These are phyloP conservation scores for Leucophora obtusa DNA, from an alignment of 2,888 invertebrate genomes.

Conservation along the genomic window DNA sequence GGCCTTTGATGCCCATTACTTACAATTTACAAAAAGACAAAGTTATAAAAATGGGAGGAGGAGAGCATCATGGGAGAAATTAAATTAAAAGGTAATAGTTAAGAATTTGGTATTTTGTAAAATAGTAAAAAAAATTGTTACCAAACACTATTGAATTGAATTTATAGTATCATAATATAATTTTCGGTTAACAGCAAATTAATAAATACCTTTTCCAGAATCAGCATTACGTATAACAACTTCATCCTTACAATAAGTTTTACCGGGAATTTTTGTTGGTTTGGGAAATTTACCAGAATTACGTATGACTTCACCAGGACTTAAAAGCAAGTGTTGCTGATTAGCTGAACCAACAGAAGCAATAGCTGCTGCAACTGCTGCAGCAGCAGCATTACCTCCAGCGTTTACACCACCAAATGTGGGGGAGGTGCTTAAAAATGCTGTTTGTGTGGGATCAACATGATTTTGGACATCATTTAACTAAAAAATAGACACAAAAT, in stretches of 20 bases:
- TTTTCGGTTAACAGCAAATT: not conserved
- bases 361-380: slow-evolving; percentile 73
- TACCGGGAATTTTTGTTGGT: slow-evolving; percentile 93
- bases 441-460: slow-evolving; percentile 72
- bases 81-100: slow-evolving; percentile 51
- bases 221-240: slow-evolving; percentile 96
- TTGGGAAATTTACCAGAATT: slow-evolving; percentile 92
- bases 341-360: slow-evolving; percentile 76
- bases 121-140: not conserved
- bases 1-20: slow-evolving; percentile 99
- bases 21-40: slow-evolving; percentile 55
- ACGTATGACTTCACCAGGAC: slow-evolving; percentile 91
- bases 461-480: slow-evolving; percentile 68
- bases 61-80: slow-evolving; percentile 59
- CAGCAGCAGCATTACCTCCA: slow-evolving; percentile 69
- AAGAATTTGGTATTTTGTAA: slow-evolving; percentile 9
- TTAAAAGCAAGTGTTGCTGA: slow-evolving; percentile 81
- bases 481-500: too few relatives aligned
- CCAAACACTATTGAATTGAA: not conserved
- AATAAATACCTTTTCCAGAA: slow-evolving; percentile 91
- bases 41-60: slow-evolving; percentile 44
- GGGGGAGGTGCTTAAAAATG: slow-evolving; percentile 81
- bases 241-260: slow-evolving; percentile 96
- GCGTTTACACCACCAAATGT: slow-evolving; percentile 72
- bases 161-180: not conserved